phyloP scores from a whole-genome alignment of 2,113 vertebrate species.

The Microcebus lehilahytsara region DNA sequence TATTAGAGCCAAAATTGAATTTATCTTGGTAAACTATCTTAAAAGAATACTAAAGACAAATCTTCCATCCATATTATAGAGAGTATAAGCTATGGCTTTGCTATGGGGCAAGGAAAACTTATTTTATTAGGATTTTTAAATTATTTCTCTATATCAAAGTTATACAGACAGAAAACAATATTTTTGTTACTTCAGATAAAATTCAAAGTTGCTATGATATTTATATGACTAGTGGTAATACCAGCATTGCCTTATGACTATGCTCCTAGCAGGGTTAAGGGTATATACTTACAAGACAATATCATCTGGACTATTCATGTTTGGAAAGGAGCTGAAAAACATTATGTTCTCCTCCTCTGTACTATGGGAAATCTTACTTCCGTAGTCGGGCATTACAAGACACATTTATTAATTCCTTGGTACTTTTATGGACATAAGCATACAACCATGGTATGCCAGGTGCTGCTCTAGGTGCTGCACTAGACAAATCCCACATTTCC shows the following conservation, averaged over 20 bases:
- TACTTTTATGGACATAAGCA: neutral
- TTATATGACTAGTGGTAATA: neutral
- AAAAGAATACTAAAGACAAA: neutral
- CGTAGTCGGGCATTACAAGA: neutral
- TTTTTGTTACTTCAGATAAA: neutral
- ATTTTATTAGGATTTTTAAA: neutral
- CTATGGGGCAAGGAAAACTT: neutral
- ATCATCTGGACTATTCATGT: neutral
- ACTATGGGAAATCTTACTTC: neutral
- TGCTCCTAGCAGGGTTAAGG: rapidly evolving
- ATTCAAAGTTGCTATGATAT: neutral
- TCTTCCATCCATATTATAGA: neutral
- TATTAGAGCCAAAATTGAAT: slow-evolving; percentile 3
- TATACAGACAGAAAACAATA: neutral
- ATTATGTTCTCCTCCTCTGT: neutral
- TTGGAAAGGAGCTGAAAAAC: neutral
- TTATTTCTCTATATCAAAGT: neutral
- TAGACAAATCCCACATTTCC: neutral
- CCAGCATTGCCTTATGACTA: neutral
- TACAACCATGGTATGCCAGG: neutral
- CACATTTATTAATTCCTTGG: neutral
- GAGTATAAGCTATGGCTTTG: rapidly evolving
- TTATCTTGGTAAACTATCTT: neutral
- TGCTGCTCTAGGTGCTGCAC: rapidly evolving
- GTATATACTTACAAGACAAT: neutral